A percentile compares a stretch with the other conserved stretches of the same genome.
Conservation (phyloP, 2,888 invertebrate genomes). For the Agrenia bidenticulata region DNA sequence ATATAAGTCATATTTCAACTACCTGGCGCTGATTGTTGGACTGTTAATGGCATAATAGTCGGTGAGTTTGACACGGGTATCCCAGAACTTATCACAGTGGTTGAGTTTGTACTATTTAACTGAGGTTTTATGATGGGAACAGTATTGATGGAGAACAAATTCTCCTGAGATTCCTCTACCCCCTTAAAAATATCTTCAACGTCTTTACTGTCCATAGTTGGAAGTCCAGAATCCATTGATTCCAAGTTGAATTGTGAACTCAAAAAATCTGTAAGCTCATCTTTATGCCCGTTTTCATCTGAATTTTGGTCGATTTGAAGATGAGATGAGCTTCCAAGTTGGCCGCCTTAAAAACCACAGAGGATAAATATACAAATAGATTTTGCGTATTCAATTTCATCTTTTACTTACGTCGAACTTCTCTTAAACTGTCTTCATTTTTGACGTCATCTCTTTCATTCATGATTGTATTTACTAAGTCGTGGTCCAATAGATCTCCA, state of each 20-base stretch:
- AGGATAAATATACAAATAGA: background rate
- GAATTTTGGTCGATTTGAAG: background rate
- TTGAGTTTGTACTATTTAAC: constrained; percentile 18
- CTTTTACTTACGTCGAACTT: constrained; percentile 58
- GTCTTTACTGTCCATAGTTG: constrained; percentile 86
- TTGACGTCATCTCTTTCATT: constrained; percentile 63
- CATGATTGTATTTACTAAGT: constrained; percentile 69
- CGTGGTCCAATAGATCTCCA: constrained; percentile 67
- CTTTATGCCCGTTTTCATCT: constrained; percentile 63
- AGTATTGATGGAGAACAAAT: constrained; percentile 63
- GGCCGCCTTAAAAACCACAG: background rate
- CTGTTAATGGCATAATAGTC: constrained; percentile 23
- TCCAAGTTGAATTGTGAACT: constrained; percentile 70
- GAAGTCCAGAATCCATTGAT: constrained; percentile 67
- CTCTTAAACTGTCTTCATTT: constrained; percentile 61
- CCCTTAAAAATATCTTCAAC: constrained; percentile 91
- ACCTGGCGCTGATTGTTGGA: background rate
- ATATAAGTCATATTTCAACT: background rate
- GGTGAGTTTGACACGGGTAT: constrained; percentile 53
- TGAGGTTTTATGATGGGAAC: constrained; percentile 23
- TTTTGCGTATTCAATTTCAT: too few species aligned
- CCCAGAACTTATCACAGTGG: constrained; percentile 57
- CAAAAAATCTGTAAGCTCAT: constrained; percentile 69
- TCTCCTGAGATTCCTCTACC: constrained; percentile 75
- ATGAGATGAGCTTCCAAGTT: constrained; percentile 2